Evolutionary conservation across 2,113 vertebrate species (phyloP).

Genomic region (Zootoca vivipara): DNA sequence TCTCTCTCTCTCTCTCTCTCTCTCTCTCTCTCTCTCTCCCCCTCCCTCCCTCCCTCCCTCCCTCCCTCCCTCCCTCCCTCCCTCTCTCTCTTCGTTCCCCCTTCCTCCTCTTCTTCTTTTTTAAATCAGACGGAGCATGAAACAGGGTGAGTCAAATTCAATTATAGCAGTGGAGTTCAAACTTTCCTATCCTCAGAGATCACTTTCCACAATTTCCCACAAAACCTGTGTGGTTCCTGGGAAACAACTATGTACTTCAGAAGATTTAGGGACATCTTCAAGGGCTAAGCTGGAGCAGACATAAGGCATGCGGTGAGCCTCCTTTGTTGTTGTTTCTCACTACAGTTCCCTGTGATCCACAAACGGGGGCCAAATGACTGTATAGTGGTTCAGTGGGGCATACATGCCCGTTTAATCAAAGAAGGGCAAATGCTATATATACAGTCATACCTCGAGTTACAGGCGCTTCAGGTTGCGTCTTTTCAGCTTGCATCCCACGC

Average conservation of each 20-base stretch:
- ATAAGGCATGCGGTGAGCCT: background rate
- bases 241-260: background rate
- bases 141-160: constrained; percentile 13
- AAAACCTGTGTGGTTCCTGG: background rate
- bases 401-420: background rate
- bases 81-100: background rate
- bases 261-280: background rate
- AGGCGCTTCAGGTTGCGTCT: too few species aligned
- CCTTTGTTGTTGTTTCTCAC: background rate
- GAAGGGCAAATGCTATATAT: background rate
- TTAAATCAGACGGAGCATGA: background rate
- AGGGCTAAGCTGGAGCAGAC: background rate
- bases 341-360: background rate
- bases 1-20: background rate
- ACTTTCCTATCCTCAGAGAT: background rate
- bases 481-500: too few species aligned
- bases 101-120: background rate
- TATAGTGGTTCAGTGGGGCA: background rate
- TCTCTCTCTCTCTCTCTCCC: too few species aligned
- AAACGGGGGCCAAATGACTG: background rate
- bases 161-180: background rate
- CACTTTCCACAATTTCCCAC: background rate
- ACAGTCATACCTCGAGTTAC: too few species aligned
- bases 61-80: too few species aligned
- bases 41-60: background rate